Conservation (phyloP, 2,113 vertebrate species). For the Penelope pileata region DNA sequence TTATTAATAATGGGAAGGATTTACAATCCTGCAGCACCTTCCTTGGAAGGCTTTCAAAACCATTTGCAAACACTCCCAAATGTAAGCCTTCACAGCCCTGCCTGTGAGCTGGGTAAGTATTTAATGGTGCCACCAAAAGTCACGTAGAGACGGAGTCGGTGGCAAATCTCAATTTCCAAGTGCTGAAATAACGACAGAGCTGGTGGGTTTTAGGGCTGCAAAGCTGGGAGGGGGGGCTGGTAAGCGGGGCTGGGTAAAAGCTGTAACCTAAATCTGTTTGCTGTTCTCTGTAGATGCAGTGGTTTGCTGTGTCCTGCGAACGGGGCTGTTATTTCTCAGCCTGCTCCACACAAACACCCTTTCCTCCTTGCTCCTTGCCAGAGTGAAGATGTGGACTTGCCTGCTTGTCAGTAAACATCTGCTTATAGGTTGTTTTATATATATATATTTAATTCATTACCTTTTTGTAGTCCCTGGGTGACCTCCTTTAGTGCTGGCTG, state of each 20-base stretch:
- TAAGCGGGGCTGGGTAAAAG: not conserved
- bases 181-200: not conserved
- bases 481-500: not conserved
- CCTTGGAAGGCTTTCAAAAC: slow-evolving; percentile 55
- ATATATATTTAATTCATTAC: not conserved
- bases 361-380: not conserved
- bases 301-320: not conserved
- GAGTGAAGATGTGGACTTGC: not conserved
- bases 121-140: slow-evolving; percentile 4
- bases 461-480: slow-evolving; percentile 24
- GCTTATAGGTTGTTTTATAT: not conserved
- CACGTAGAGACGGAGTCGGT: not conserved
- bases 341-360: rapidly evolving
- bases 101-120: slow-evolving; percentile 58
- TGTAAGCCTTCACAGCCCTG: slow-evolving; percentile 44
- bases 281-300: not conserved
- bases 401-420: slow-evolving; percentile 3
- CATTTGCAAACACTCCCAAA: slow-evolving; percentile 47
- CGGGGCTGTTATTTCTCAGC: not conserved
- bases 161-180: not conserved
- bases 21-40: slow-evolving; percentile 52
- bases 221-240: not conserved
- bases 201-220: not conserved
- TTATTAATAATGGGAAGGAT: slow-evolving; percentile 59
- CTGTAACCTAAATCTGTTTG: not conserved